Conservation (phyloP, 2,113 vertebrate genomes). For the Xenus cinereus region DNA sequence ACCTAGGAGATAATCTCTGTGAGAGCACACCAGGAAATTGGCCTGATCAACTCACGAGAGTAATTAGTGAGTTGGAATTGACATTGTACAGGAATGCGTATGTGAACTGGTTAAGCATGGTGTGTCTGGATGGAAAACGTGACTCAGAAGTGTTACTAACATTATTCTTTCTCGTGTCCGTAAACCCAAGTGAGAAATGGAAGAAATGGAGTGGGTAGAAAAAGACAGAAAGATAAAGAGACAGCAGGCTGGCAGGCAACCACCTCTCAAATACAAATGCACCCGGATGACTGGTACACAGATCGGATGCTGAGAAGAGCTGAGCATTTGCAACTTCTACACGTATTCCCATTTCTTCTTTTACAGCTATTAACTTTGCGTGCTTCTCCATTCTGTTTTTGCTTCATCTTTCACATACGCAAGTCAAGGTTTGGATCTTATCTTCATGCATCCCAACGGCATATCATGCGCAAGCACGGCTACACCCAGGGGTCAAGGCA, state of each 20-base stretch:
- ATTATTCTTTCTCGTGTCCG: neutral
- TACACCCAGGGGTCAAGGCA: neutral
- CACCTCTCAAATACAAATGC: neutral
- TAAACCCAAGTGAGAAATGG: slow-evolving; percentile 14
- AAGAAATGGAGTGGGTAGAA: slow-evolving; percentile 10
- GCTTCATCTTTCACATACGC: neutral
- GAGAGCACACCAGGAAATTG: neutral
- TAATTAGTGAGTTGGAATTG: neutral
- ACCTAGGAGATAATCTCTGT: neutral
- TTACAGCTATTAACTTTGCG: neutral
- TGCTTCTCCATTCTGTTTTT: neutral
- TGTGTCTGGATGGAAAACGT: neutral
- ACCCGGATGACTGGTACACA: neutral
- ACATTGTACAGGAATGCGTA: rapidly evolving
- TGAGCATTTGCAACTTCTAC: slow-evolving; percentile 42
- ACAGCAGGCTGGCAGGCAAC: neutral
- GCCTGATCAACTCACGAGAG: neutral
- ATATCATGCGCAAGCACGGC: neutral
- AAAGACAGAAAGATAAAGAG: neutral
- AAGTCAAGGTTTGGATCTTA: neutral
- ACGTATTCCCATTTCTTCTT: neutral
- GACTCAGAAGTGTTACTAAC: slow-evolving; percentile 14
- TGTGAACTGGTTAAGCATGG: neutral
- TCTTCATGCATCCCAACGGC: neutral
- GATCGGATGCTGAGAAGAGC: neutral